Evolutionary conservation across 1,140 invertebrate genomes (phyloP).

Genomic region (Cherax destructor): DNA sequence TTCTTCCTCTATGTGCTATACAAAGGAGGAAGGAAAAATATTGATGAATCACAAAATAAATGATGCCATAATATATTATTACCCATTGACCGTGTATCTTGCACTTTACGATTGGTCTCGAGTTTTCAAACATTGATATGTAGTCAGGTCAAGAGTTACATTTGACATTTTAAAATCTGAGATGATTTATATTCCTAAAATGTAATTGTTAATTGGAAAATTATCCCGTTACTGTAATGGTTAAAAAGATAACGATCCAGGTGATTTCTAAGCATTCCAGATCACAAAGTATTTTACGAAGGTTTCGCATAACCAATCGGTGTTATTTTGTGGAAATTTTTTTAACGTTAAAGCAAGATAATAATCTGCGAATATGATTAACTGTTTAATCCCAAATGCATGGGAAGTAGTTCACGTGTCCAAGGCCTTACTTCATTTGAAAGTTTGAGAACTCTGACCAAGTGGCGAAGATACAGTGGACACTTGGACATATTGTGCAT

Average conservation of each 20-base stretch:
- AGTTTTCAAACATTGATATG: background rate
- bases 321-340: too few species aligned
- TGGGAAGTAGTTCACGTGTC: background rate
- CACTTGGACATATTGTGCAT: background rate
- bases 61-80: background rate
- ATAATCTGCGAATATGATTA: too few species aligned
- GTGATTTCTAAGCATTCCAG: too few species aligned
- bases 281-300: too few species aligned
- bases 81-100: background rate
- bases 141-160: background rate
- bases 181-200: too few species aligned
- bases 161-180: background rate
- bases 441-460: background rate
- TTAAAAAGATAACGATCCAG: too few species aligned
- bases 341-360: too few species aligned
- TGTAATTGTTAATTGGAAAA: too few species aligned
- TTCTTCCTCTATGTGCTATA: slow-evolving; percentile 57
- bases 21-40: slow-evolving; percentile 31
- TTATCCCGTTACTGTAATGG: too few species aligned
- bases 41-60: slow-evolving; percentile 15
- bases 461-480: background rate
- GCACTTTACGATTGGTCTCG: background rate
- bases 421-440: background rate
- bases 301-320: too few species aligned
- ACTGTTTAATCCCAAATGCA: too few species aligned